Conservation (phyloP, 1,140 invertebrate species). For the Melipona quadrifasciata region DNA sequence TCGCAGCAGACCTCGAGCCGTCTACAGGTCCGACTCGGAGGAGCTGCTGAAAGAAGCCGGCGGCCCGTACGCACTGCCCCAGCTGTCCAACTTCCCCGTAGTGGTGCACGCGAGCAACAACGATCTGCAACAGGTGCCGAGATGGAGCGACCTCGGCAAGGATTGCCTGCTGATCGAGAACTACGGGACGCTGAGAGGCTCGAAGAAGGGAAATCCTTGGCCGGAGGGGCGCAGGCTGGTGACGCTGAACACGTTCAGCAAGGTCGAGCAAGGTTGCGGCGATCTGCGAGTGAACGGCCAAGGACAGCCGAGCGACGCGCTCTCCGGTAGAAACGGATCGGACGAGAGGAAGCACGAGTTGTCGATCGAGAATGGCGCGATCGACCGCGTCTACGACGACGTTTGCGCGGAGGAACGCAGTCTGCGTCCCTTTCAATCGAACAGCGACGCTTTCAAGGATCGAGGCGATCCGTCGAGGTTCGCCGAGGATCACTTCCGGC, state of each 20-base stretch:
- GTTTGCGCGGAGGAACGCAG: conserved; percentile 43
- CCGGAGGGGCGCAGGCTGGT: conserved; percentile 50
- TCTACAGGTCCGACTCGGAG: conserved; percentile 76
- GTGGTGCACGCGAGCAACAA: conserved; percentile 43
- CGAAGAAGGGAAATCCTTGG: conserved; percentile 24
- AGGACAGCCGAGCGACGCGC: conserved; percentile 16
- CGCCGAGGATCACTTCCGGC: neutral
- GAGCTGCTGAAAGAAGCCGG: conserved; percentile 69
- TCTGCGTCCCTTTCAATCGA: conserved; percentile 1
- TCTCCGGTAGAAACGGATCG: neutral
- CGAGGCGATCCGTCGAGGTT: neutral
- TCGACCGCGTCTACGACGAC: conserved; percentile 60
- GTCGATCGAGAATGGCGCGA: neutral
- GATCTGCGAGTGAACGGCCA: neutral
- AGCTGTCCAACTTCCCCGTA: conserved; percentile 63
- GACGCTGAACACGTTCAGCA: conserved; percentile 73
- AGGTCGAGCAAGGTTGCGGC: conserved; percentile 6
- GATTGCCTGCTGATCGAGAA: conserved; percentile 69
- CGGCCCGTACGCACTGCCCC: conserved; percentile 66
- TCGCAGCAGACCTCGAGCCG: conserved; percentile 70
- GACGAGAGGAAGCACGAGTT: conserved; percentile 31
- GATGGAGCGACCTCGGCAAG: conserved; percentile 53
- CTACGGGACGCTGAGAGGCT: conserved; percentile 67
- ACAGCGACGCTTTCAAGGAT: neutral
- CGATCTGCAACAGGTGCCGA: conserved; percentile 56